Conservation (phyloP, 2,113 vertebrate genomes). For the Hippocampus mohnikei region DNA sequence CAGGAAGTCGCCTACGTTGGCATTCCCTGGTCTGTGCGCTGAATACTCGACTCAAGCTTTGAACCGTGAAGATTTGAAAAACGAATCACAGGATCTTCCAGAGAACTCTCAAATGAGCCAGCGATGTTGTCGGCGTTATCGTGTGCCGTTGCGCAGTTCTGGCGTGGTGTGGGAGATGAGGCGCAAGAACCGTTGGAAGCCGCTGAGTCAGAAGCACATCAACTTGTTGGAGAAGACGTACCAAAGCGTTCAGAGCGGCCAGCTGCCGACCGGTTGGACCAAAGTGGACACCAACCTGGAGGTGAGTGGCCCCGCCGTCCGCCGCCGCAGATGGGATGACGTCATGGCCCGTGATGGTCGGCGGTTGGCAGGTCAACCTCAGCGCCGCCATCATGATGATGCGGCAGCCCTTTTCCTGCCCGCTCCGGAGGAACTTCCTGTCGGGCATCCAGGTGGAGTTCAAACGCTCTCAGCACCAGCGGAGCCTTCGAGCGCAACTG, state of each 20-base stretch:
- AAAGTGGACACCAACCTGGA: constrained; percentile 82
- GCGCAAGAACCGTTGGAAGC: constrained; percentile 88
- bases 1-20: constrained; percentile 93
- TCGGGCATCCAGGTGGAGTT: constrained; percentile 91
- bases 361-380: constrained; percentile 82
- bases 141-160: constrained; percentile 72
- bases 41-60: no score
- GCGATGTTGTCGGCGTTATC: no score
- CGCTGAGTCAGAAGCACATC: constrained; percentile 91
- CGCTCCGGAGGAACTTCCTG: constrained; percentile 86
- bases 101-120: no score
- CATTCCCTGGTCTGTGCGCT: constrained; percentile 76
- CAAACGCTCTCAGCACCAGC: constrained; percentile 89
- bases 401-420: constrained; percentile 78
- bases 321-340: background rate
- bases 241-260: constrained; percentile 70
- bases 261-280: constrained; percentile 70
- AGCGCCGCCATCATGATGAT: constrained; percentile 80
- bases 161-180: constrained; percentile 93
- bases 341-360: constrained; percentile 22
- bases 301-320: constrained; percentile 61
- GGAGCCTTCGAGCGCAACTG: constrained; percentile 86
- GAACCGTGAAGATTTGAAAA: no score
- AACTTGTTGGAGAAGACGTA: constrained; percentile 83
- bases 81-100: no score